Percentiles rank a stretch among this genome's conserved stretches.
Conservation (phyloP, 2,888 invertebrate genomes). For the Busseola fusca region DNA sequence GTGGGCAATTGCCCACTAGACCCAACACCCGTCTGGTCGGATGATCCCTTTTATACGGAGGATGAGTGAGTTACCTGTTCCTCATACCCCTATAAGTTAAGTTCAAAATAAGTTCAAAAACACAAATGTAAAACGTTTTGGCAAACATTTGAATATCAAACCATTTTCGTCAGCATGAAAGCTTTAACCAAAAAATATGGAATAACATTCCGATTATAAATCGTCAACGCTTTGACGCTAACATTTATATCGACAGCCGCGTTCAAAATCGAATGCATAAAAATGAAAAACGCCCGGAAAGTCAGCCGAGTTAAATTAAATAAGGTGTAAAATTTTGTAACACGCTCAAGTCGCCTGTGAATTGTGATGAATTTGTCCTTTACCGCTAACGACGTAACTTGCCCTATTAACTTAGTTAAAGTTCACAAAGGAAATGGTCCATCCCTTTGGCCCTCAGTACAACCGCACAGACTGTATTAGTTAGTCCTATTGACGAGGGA, state of each 20-base stretch:
- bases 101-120: no score
- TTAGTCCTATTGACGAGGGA: conserved; percentile 55
- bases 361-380: conserved; percentile 59
- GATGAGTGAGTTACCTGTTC: no score
- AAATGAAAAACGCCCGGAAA: conserved; percentile 24
- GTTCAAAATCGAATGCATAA: conserved; percentile 34
- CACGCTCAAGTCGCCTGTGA: conserved; percentile 37
- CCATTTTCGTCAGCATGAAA: conserved; percentile 13
- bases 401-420: conserved; percentile 61
- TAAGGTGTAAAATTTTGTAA: conserved; percentile 54
- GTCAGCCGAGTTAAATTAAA: conserved; percentile 37
- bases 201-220: conserved; percentile 42
- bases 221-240: conserved; percentile 32
- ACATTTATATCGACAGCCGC: conserved; percentile 31
- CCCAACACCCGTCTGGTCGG: no score
- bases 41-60: no score
- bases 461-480: conserved; percentile 61
- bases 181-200: conserved; percentile 30
- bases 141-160: conserved; percentile 14
- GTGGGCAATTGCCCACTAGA: no score
- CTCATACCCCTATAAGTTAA: no score
- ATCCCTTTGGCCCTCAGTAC: conserved; percentile 50
- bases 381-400: conserved; percentile 60
- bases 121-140: conserved; percentile 12
- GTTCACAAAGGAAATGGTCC: conserved; percentile 61